phyloP scores from a whole-genome alignment of 2,797 vertebrate species.

The Enteromius thamalakanensis region DNA sequence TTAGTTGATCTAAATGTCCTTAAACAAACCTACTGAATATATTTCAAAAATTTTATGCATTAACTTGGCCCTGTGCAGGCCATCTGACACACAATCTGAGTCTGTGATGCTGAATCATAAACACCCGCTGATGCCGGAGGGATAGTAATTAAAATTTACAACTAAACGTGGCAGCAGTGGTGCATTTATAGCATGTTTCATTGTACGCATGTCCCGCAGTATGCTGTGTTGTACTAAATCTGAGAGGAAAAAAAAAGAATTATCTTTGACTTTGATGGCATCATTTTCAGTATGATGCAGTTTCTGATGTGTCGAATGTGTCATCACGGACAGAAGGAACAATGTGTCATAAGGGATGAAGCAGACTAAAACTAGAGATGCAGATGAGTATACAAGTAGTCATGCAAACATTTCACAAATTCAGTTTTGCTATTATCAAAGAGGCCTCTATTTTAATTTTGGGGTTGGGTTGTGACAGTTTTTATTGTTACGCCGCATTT shows the following conservation, averaged over 20 bases:
- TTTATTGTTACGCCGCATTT: background rate
- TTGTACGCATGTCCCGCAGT: background rate
- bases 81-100: constrained; percentile 3
- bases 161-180: background rate
- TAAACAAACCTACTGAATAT: constrained; percentile 1
- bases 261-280: background rate
- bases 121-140: background rate
- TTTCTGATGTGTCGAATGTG: background rate
- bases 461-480: background rate
- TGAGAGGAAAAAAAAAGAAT: background rate
- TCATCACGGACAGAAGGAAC: background rate
- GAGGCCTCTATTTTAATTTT: background rate
- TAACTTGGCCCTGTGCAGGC: background rate
- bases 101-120: constrained; percentile 9
- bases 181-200: background rate
- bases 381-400: background rate
- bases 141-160: constrained; percentile 18
- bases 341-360: constrained; percentile 1
- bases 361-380: background rate
- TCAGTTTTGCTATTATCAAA: background rate
- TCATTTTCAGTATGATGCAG: background rate
- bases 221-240: background rate
- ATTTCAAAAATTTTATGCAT: background rate
- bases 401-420: background rate
- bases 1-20: background rate